These are phyloP conservation scores for Metopolophium dirhodum DNA, from an alignment of 1,140 invertebrate species.

Conservation along the genomic window DNA sequence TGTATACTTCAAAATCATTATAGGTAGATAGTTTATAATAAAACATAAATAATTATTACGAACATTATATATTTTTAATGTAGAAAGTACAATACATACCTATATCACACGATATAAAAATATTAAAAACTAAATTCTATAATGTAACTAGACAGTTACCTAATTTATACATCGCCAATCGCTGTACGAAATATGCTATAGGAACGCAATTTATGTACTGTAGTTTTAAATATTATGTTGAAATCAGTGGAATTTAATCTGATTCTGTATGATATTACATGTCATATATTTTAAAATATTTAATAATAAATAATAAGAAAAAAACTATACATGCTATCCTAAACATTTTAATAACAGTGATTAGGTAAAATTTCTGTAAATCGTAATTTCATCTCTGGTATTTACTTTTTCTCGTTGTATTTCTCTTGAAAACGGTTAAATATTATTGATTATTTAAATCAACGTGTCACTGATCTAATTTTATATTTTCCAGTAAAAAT, in stretches of 20 bases:
- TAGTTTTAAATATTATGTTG: neutral
- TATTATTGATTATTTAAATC: neutral
- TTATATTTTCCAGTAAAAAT: neutral
- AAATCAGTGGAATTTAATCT: neutral
- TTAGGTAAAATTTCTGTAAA: neutral
- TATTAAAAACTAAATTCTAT: neutral
- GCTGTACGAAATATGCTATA: neutral
- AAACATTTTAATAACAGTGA: conserved; percentile 11
- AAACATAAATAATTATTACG: neutral
- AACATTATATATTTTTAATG: no score
- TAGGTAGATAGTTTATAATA: neutral
- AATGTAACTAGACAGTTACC: neutral
- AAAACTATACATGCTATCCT: conserved; percentile 13
- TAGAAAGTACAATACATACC: no score
- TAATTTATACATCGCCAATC: no score
- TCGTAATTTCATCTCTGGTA: neutral
- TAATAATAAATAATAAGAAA: neutral
- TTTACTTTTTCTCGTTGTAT: neutral
- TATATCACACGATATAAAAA: neutral
- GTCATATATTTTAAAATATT: conserved; percentile 6
- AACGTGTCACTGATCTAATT: neutral
- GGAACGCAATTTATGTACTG: neutral
- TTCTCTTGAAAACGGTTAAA: neutral
- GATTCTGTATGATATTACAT: conserved; percentile 34
- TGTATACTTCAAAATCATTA: neutral